Evolutionary conservation across 2,888 invertebrate species (phyloP).

Genomic region (Perizoma flavofasciatum): DNA sequence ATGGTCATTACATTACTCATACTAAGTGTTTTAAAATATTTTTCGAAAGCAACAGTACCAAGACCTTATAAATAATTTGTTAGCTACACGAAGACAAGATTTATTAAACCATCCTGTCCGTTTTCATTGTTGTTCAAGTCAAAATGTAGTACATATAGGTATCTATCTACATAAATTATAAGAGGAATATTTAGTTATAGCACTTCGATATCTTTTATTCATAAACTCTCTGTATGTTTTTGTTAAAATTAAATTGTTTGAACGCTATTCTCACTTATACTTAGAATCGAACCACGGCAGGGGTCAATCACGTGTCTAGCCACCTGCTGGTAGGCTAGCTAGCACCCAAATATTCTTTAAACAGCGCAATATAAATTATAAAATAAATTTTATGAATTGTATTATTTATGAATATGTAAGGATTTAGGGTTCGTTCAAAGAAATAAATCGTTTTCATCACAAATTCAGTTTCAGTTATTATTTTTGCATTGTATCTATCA

Average conservation of each 20-base stretch:
- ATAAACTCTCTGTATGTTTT: conserved; percentile 5
- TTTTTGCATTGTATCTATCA: no score
- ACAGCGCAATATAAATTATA: conserved; percentile 11
- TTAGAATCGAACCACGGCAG: conserved; percentile 25
- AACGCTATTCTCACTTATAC: background rate
- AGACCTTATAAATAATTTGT: background rate
- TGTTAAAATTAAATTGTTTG: conserved; percentile 19
- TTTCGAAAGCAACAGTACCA: no score
- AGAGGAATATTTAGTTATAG: background rate
- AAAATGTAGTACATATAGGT: background rate
- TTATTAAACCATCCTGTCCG: conserved; percentile 3
- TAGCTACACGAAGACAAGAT: background rate
- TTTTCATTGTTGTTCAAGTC: conserved; percentile 4
- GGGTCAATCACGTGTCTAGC: conserved; percentile 33
- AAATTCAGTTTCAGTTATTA: no score
- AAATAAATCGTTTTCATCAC: background rate
- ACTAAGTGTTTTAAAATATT: no score
- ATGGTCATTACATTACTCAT: background rate
- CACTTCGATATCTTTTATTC: conserved; percentile 9
- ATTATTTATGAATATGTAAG: background rate
- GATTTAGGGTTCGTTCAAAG: background rate
- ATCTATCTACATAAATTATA: background rate
- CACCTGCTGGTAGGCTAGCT: conserved; percentile 35
- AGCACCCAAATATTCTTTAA: conserved; percentile 20
- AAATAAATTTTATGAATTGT: conserved; percentile 2